Percentiles rank a stretch among this genome's conserved stretches.
Evolutionary conservation across 2,113 vertebrate genomes (phyloP).

Genomic region (Ictidomys tridecemlineatus): DNA sequence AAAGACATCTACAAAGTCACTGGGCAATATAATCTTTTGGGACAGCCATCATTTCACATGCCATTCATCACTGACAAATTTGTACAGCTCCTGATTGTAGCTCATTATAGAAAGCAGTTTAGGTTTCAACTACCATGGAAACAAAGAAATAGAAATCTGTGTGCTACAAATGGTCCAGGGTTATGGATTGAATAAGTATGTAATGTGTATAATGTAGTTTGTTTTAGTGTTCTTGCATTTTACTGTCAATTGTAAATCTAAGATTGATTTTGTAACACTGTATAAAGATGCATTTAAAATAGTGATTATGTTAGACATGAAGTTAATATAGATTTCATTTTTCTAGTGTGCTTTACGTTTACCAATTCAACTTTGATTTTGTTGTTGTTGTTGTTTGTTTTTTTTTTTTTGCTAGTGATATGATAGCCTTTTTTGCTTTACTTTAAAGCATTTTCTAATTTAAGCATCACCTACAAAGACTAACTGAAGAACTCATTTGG

Average conservation of each 20-base stretch:
- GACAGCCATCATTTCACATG: too few relatives aligned
- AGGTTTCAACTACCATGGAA: not conserved
- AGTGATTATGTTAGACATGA: not conserved
- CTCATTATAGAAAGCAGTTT: not conserved
- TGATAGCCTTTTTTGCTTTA: not conserved
- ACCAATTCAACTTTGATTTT: not conserved
- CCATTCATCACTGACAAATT: not conserved
- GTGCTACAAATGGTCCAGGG: not conserved
- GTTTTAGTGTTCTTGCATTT: slow-evolving; percentile 18
- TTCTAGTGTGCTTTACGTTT: not conserved
- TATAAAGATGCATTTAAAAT: not conserved
- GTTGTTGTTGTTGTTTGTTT: not conserved
- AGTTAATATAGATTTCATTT: not conserved
- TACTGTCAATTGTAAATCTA: not conserved
- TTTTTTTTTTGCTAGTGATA: not conserved
- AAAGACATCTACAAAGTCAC: not conserved
- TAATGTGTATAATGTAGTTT: not conserved
- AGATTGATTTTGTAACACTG: not conserved
- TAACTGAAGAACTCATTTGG: not conserved
- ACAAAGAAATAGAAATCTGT: not conserved
- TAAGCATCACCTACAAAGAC: not conserved
- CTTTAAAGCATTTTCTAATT: not conserved
- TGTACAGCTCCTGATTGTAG: not conserved
- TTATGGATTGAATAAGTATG: not conserved
- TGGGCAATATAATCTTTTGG: not conserved